Conservation (phyloP, 2,888 invertebrate species). For the Cinara cedri region DNA sequence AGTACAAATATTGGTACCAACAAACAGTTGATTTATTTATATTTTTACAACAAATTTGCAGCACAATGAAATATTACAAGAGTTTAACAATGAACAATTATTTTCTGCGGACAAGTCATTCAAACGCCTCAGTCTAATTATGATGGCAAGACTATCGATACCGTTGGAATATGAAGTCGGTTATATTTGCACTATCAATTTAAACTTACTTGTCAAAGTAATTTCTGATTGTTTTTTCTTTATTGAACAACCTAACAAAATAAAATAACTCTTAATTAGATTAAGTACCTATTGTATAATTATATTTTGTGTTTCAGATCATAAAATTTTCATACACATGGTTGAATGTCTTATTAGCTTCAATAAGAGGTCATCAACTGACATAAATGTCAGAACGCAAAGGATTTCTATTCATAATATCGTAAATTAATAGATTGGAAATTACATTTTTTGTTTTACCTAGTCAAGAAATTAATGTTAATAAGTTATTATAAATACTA, state of each 20-base stretch:
- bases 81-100: background rate
- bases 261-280: too few species aligned
- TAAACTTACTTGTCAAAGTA: slow-evolving; percentile 18
- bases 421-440: too few species aligned
- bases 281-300: background rate
- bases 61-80: background rate
- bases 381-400: background rate
- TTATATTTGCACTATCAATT: slow-evolving; percentile 12
- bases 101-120: background rate
- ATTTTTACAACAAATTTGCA: background rate
- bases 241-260: background rate
- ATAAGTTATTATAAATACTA: too few species aligned
- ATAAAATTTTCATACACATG: slow-evolving; percentile 9
- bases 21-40: background rate
- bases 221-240: background rate
- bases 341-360: background rate
- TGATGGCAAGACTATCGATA: slow-evolving; percentile 16
- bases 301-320: background rate
- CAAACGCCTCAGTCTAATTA: background rate
- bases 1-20: background rate
- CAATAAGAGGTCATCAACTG: background rate
- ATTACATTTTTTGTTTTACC: too few species aligned
- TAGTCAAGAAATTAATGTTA: too few species aligned
- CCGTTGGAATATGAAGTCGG: slow-evolving; percentile 7
- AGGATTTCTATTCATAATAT: background rate